Conservation (phyloP, 1,140 invertebrate species). For the Anoplophora glabripennis region DNA sequence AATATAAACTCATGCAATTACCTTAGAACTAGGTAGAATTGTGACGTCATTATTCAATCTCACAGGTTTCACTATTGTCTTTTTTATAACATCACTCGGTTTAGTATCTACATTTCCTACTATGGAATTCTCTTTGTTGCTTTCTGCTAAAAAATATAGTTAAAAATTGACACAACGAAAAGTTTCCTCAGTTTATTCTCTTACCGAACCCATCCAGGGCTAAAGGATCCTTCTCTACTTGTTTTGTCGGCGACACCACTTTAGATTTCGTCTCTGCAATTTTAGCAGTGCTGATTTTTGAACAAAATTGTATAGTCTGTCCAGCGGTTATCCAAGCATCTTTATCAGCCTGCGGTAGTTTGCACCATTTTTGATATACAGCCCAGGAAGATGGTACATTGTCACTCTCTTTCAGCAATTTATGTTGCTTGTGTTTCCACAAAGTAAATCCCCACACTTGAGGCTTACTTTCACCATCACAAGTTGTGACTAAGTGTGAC, state of each 20-base stretch:
- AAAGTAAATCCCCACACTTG: constrained; percentile 80
- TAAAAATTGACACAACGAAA: constrained; percentile 9
- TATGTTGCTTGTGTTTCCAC: constrained; percentile 66
- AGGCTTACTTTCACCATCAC: constrained; percentile 65
- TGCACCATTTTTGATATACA: constrained; percentile 78
- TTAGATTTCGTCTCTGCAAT: constrained; percentile 46
- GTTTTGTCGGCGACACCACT: neutral
- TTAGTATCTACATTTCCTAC: neutral
- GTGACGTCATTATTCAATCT: constrained; percentile 30
- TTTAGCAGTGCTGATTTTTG: constrained; percentile 55
- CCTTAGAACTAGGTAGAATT: constrained; percentile 23
- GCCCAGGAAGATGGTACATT: constrained; percentile 67
- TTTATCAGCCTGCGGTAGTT: constrained; percentile 66
- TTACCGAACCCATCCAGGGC: constrained; percentile 23
- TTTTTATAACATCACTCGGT: constrained; percentile 23
- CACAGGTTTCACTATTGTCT: constrained; percentile 22
- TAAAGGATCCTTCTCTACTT: constrained; percentile 27
- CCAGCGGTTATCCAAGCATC: constrained; percentile 76
- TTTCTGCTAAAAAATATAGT: constrained; percentile 24
- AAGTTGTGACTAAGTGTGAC: constrained; percentile 38
- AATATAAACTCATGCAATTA: constrained; percentile 1
- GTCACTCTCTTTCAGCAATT: constrained; percentile 46
- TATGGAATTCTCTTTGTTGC: constrained; percentile 29
- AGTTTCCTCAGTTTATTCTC: neutral
- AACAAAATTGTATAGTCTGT: constrained; percentile 68